These are phyloP conservation scores for Charaxes varanes DNA, from an alignment of 1,140 invertebrate species.

Conservation along the genomic window DNA sequence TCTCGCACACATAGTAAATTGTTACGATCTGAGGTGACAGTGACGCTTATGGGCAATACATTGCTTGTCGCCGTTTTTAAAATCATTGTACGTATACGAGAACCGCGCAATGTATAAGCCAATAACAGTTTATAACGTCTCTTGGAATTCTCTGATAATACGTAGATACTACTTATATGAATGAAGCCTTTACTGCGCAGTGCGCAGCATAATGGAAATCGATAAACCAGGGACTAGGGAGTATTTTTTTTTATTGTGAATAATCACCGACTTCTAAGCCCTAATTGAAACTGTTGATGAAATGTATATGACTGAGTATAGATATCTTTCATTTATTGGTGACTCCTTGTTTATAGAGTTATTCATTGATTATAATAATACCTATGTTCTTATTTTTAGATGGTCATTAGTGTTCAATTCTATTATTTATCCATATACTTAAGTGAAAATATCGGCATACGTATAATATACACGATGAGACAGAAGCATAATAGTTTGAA, in stretches of 20 bases:
- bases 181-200: constrained; percentile 22
- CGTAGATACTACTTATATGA: constrained; percentile 7
- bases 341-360: too few relatives aligned
- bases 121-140: not conserved
- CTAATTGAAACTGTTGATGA: too few relatives aligned
- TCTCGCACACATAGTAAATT: constrained; percentile 5
- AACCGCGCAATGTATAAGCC: constrained; percentile 10
- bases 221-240: constrained; percentile 10
- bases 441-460: too few relatives aligned
- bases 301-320: too few relatives aligned
- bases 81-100: not conserved
- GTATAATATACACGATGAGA: too few relatives aligned
- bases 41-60: constrained; percentile 7
- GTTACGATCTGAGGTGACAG: not conserved
- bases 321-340: too few relatives aligned
- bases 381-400: too few relatives aligned
- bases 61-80: constrained; percentile 3
- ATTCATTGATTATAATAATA: too few relatives aligned
- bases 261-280: too few relatives aligned
- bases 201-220: constrained; percentile 8
- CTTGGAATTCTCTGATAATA: not conserved
- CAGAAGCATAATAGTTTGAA: too few relatives aligned
- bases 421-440: too few relatives aligned
- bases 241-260: not conserved
- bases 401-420: too few relatives aligned